A percentile compares a stretch with the other conserved stretches of the same genome.
Evolutionary conservation across 2,888 invertebrate genomes (phyloP).

Genomic region (Drosophila multiciliata): DNA sequence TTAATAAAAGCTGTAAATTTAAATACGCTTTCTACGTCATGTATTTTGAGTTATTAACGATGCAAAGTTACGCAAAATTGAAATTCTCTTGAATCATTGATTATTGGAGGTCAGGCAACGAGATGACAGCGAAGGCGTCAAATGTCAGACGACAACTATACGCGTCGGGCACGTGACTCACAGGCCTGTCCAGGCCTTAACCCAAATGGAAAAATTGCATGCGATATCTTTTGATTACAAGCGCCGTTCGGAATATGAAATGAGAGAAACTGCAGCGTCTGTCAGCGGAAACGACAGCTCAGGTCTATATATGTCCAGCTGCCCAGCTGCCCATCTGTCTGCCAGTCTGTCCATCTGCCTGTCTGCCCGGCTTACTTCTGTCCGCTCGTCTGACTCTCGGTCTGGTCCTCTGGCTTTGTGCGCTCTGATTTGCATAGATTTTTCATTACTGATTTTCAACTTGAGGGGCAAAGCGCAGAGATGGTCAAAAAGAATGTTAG

Average conservation of each 20-base stretch:
- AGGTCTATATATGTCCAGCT: slow-evolving; percentile 47
- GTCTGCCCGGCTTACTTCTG: slow-evolving; percentile 15
- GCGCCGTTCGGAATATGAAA: slow-evolving; percentile 83
- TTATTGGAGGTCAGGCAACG: slow-evolving; percentile 27
- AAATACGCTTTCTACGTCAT: neutral
- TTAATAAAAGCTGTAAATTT: slow-evolving; percentile 2
- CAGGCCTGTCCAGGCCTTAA: slow-evolving; percentile 37
- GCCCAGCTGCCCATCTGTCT: neutral
- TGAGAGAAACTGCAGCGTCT: slow-evolving; percentile 75
- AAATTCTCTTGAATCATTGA: slow-evolving; percentile 36
- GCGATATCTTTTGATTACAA: slow-evolving; percentile 84
- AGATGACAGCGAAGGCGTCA: slow-evolving; percentile 35
- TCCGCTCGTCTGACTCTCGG: slow-evolving; percentile 30
- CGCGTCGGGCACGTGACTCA: slow-evolving; percentile 64
- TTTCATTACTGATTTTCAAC: slow-evolving; percentile 77
- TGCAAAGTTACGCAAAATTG: slow-evolving; percentile 2
- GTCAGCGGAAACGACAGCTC: slow-evolving; percentile 43
- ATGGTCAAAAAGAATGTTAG: slow-evolving; percentile 2
- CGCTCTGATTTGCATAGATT: slow-evolving; percentile 79
- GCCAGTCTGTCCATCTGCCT: slow-evolving; percentile 22
- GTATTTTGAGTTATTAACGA: slow-evolving; percentile 1
- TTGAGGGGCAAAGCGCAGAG: slow-evolving; percentile 36
- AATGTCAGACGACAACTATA: slow-evolving; percentile 44
- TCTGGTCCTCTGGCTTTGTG: slow-evolving; percentile 40
- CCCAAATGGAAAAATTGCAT: slow-evolving; percentile 58